Evolutionary conservation across 2,113 vertebrate species (phyloP).

Genomic region (Phaethon lepturus): DNA sequence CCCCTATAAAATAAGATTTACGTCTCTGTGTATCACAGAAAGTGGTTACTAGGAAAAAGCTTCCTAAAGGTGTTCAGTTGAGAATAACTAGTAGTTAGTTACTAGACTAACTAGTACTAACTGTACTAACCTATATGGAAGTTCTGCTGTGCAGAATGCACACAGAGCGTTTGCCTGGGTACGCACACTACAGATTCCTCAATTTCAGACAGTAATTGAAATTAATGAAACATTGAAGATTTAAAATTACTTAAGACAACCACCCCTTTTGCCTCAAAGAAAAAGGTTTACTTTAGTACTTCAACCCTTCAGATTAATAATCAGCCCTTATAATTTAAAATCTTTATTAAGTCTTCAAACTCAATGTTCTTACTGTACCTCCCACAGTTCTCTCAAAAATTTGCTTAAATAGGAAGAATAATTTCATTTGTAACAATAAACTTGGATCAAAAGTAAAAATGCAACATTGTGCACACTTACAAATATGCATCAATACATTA

Average conservation of each 20-base stretch:
- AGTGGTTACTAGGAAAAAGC: background rate
- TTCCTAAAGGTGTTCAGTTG: background rate
- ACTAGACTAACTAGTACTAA: background rate
- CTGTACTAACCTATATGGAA: rapidly evolving
- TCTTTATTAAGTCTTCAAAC: background rate
- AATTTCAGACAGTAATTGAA: background rate
- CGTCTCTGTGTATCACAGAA: background rate
- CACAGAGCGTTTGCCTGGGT: background rate
- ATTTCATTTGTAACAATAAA: background rate
- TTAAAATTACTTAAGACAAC: background rate
- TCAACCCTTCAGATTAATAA: background rate
- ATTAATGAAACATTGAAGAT: background rate
- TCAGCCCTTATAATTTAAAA: background rate
- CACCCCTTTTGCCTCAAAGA: background rate
- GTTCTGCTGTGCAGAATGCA: background rate
- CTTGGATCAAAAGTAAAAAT: background rate
- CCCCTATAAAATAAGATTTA: background rate
- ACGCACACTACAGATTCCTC: background rate
- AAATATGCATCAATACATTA: background rate
- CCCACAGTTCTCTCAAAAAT: background rate
- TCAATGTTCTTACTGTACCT: background rate
- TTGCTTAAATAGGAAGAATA: background rate
- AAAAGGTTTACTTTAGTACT: background rate
- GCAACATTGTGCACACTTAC: background rate
- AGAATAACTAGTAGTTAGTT: background rate